Evolutionary conservation across 2,113 vertebrate species (phyloP).

Genomic region (Cebidichthys violaceus): DNA sequence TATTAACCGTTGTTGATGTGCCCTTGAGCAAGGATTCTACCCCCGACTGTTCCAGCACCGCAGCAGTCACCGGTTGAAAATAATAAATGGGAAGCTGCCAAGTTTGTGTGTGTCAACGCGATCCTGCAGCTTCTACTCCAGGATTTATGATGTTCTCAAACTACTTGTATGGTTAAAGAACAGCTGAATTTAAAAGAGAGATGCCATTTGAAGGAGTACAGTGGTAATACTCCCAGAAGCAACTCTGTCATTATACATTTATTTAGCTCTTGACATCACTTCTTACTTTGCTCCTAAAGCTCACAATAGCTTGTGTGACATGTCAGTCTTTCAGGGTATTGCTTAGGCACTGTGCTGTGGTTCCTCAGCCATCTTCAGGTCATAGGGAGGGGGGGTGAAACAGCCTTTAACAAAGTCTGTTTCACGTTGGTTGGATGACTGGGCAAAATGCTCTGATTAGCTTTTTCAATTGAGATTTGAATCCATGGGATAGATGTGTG

Average conservation of each 20-base stretch:
- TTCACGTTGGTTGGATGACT: slow-evolving; percentile 51
- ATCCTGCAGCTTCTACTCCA: slow-evolving; percentile 1
- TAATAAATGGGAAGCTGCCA: not conserved
- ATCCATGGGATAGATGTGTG: slow-evolving; percentile 77
- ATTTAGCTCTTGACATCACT: slow-evolving; percentile 41
- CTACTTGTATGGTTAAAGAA: slow-evolving; percentile 18
- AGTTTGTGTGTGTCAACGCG: slow-evolving; percentile 1
- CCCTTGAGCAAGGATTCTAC: slow-evolving; percentile 39
- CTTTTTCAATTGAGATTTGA: slow-evolving; percentile 78
- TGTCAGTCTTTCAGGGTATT: slow-evolving; percentile 39
- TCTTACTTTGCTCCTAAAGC: slow-evolving; percentile 34
- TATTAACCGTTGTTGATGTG: slow-evolving; percentile 1
- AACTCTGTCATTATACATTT: slow-evolving; percentile 19
- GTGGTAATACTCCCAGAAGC: slow-evolving; percentile 17
- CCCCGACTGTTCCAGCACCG: not conserved
- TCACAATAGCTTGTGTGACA: slow-evolving; percentile 8
- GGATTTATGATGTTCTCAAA: slow-evolving; percentile 17
- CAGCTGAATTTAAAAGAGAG: slow-evolving; percentile 16
- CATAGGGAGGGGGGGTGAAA: slow-evolving; percentile 27
- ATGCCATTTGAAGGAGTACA: slow-evolving; percentile 3
- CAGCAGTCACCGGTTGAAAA: slow-evolving; percentile 11
- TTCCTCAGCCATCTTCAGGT: slow-evolving; percentile 51
- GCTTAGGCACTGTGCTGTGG: not conserved
- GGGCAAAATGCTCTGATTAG: slow-evolving; percentile 81
- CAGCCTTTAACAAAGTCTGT: slow-evolving; percentile 62